These are phyloP conservation scores for Drosophila insularis DNA, from an alignment of 1,140 invertebrate genomes.

Conservation along the genomic window DNA sequence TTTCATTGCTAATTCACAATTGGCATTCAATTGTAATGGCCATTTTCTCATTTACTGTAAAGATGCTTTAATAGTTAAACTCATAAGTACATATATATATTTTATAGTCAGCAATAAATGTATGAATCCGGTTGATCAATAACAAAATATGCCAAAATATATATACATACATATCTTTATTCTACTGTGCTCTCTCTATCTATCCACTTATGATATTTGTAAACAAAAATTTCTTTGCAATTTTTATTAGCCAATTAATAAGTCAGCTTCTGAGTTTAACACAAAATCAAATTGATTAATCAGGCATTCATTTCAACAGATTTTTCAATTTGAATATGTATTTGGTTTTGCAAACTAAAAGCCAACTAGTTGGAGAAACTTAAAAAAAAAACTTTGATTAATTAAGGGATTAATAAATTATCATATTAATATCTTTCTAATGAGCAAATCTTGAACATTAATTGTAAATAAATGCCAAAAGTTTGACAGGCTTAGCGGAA, in stretches of 20 bases:
- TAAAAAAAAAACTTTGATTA: slow-evolving; percentile 18
- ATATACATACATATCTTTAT: no score
- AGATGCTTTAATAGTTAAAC: no score
- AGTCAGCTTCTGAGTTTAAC: background rate
- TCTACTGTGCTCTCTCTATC: no score
- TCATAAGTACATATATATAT: no score
- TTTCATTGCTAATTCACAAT: no score
- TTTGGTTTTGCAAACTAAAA: background rate
- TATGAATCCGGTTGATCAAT: background rate
- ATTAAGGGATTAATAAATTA: slow-evolving; percentile 24
- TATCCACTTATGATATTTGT: background rate
- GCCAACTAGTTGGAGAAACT: background rate
- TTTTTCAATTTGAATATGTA: no score
- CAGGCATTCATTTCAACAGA: background rate
- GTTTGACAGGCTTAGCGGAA: slow-evolving; percentile 17
- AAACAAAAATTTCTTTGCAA: background rate
- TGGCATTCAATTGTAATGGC: no score
- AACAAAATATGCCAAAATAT: background rate
- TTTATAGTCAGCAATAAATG: no score
- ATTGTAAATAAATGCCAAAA: slow-evolving; percentile 41
- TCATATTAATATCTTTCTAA: slow-evolving; percentile 47
- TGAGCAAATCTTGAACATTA: slow-evolving; percentile 38
- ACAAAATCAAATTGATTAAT: background rate
- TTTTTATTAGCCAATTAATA: background rate
- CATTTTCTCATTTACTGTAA: no score